Evolutionary conservation across 2,888 invertebrate genomes (phyloP).

Genomic region (Cetonia aurata): DNA sequence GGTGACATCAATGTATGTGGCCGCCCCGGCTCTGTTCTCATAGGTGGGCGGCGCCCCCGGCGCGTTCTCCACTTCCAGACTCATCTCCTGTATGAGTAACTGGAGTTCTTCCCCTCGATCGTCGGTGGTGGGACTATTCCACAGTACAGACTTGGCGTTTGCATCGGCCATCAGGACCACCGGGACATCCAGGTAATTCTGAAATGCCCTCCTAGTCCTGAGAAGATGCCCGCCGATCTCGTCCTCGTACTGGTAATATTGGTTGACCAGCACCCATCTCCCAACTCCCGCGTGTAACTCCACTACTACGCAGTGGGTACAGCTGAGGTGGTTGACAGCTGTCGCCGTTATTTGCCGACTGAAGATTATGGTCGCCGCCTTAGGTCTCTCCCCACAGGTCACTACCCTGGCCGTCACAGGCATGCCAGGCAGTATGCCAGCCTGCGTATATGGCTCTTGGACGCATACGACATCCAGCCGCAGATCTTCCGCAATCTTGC

Average conservation of each 20-base stretch:
- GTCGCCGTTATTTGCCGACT: neutral
- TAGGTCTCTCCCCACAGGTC: neutral
- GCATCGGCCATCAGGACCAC: constrained; percentile 23
- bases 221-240: neutral
- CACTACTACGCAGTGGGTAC: neutral
- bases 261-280: constrained; percentile 7
- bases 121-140: constrained; percentile 19
- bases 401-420: neutral
- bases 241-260: constrained; percentile 25
- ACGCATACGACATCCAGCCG: constrained; percentile 22
- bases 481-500: constrained; percentile 9
- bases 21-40: constrained; percentile 12
- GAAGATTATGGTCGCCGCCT: constrained; percentile 18
- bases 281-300: neutral
- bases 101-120: constrained; percentile 32
- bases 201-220: neutral
- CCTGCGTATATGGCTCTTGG: constrained; percentile 26
- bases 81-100: constrained; percentile 14
- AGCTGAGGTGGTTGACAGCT: neutral
- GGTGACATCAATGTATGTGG: constrained; percentile 22
- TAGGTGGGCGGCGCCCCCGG: constrained; percentile 16
- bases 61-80: constrained; percentile 8
- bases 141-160: constrained; percentile 37
- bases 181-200: neutral
- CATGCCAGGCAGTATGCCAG: neutral